A percentile compares a stretch with the other conserved stretches of the same genome.
These are phyloP conservation scores for Anguilla obscura DNA, from an alignment of 2,797 vertebrate species.

Conservation along the genomic window DNA sequence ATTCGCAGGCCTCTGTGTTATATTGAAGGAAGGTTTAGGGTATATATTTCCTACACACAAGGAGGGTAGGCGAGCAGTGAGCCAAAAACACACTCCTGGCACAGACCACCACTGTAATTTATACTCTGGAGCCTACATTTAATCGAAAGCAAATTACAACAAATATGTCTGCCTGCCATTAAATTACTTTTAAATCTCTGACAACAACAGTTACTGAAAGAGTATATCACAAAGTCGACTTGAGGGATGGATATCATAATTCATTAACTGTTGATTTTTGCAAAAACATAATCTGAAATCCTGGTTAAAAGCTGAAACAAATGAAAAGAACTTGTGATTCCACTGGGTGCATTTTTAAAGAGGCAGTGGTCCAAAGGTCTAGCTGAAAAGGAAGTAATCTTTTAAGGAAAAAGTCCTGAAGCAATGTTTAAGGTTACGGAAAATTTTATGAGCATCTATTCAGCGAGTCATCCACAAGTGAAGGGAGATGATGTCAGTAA, in stretches of 20 bases:
- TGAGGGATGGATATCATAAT: neutral
- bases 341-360: neutral
- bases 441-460: neutral
- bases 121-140: conserved; percentile 8
- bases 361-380: neutral
- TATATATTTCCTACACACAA: conserved; percentile 45
- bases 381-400: conserved; percentile 16
- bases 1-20: conserved; percentile 47
- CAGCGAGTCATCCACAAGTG: neutral
- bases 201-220: neutral
- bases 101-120: conserved; percentile 20
- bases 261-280: neutral
- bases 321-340: neutral
- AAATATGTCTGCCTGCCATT: conserved; percentile 18
- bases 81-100: conserved; percentile 18
- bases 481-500: conserved; percentile 16
- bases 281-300: neutral
- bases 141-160: conserved; percentile 26
- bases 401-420: conserved; percentile 27
- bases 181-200: conserved; percentile 17
- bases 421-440: neutral
- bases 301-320: neutral
- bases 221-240: conserved; percentile 8
- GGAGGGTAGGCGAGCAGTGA: neutral
- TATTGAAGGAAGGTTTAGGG: conserved; percentile 39